Conservation (phyloP, 2,888 invertebrate genomes). For the Aleiodes leptofemur region DNA sequence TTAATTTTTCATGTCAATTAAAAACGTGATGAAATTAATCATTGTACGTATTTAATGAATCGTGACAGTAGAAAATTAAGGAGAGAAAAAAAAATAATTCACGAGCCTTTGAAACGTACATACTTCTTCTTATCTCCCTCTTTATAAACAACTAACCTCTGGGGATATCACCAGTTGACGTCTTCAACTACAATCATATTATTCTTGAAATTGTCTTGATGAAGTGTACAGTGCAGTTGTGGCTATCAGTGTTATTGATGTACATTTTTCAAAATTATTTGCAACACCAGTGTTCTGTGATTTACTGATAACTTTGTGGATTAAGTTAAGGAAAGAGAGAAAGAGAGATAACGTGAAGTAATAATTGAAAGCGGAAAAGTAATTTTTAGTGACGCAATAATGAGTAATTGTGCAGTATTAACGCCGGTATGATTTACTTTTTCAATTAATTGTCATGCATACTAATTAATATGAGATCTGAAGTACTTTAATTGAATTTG, state of each 20-base stretch:
- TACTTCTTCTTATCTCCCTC: slow-evolving; percentile 26
- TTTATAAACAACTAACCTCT: neutral
- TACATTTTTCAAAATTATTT: neutral
- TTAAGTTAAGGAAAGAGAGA: too few relatives aligned
- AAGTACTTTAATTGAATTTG: neutral
- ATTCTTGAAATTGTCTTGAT: slow-evolving; percentile 9
- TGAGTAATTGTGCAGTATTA: slow-evolving; percentile 42
- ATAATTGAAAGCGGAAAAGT: too few relatives aligned
- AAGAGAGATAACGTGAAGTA: too few relatives aligned
- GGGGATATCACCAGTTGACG: slow-evolving; percentile 13
- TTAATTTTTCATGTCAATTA: too few relatives aligned
- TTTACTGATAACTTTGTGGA: too few relatives aligned
- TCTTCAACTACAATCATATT: slow-evolving; percentile 6
- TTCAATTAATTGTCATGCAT: neutral
- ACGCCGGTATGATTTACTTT: slow-evolving; percentile 40
- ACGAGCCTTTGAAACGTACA: neutral
- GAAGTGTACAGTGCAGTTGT: too few relatives aligned
- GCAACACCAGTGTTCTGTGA: too few relatives aligned
- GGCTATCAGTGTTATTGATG: neutral
- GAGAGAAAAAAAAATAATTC: neutral
- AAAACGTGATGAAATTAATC: too few relatives aligned
- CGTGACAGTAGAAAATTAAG: neutral
- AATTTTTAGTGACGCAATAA: slow-evolving; percentile 26
- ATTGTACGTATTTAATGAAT: too few relatives aligned
- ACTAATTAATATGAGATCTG: neutral